Conservation (phyloP, 2,113 vertebrate species). For the Haemorhous mexicanus region DNA sequence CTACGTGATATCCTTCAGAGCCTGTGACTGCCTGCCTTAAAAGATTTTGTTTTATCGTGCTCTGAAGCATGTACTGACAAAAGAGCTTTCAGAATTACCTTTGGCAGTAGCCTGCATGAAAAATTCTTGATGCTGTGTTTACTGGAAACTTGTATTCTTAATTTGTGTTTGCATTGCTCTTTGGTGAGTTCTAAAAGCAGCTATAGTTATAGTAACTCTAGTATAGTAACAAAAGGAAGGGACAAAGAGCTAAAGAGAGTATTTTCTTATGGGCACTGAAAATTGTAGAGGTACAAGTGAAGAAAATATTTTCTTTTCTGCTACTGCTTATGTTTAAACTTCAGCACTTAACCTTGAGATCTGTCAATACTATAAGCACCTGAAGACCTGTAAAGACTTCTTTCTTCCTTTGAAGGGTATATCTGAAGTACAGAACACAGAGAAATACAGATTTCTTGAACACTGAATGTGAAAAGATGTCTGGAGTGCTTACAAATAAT, state of each 20-base stretch:
- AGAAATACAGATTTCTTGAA: neutral
- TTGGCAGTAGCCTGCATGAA: neutral
- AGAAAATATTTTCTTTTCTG: neutral
- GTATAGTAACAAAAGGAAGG: neutral
- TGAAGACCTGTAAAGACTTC: neutral
- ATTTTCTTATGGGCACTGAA: neutral
- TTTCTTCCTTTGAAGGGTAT: neutral
- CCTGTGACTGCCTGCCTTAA: slow-evolving; percentile 49
- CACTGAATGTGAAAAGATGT: neutral
- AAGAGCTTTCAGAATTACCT: slow-evolving; percentile 5
- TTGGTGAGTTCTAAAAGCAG: neutral
- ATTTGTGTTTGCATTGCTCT: neutral
- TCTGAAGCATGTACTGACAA: slow-evolving; percentile 35
- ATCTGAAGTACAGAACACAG: neutral
- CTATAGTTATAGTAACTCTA: neutral
- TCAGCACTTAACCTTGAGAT: neutral
- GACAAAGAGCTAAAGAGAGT: neutral
- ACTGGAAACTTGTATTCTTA: neutral
- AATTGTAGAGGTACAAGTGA: neutral
- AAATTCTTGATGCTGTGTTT: neutral
- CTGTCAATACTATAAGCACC: neutral
- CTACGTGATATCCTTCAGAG: slow-evolving; percentile 10
- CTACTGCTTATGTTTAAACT: neutral
- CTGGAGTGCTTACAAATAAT: neutral
- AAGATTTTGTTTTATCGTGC: slow-evolving; percentile 22